Evolutionary conservation across 1,140 invertebrate species (phyloP).

Genomic region (Drosophila quadrilineata): DNA sequence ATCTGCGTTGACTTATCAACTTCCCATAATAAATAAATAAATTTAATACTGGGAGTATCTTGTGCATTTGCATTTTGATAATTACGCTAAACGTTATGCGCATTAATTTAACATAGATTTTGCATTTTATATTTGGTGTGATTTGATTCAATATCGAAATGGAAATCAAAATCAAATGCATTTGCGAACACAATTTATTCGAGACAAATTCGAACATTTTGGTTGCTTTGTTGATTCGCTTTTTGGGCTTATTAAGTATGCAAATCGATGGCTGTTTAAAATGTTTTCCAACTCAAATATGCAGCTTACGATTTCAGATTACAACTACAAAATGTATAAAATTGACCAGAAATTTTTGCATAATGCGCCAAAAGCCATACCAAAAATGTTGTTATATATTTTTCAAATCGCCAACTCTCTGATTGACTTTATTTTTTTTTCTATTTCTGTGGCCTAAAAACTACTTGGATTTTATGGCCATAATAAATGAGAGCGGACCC

Average conservation of each 20-base stretch:
- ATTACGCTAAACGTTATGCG: constrained; percentile 76
- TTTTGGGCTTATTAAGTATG: constrained; percentile 55
- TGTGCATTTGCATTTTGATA: constrained; percentile 41
- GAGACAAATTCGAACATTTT: constrained; percentile 24
- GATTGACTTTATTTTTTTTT: constrained; percentile 43
- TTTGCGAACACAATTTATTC: constrained; percentile 23
- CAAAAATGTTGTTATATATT: too few relatives aligned
- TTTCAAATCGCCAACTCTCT: constrained; percentile 23
- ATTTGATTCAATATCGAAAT: constrained; percentile 46
- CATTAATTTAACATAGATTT: constrained; percentile 67
- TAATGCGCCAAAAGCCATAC: constrained; percentile 34
- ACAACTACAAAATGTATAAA: constrained; percentile 48
- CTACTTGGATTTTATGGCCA: constrained; percentile 33
- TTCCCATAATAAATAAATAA: too few relatives aligned
- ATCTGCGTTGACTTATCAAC: too few relatives aligned
- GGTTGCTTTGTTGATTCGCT: constrained; percentile 1
- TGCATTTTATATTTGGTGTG: constrained; percentile 53
- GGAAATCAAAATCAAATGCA: not conserved
- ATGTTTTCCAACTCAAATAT: constrained; percentile 65
- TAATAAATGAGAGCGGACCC: constrained; percentile 55
- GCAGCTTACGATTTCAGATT: constrained; percentile 41
- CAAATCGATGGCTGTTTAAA: constrained; percentile 55
- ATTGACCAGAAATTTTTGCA: constrained; percentile 38
- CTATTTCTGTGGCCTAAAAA: too few relatives aligned
- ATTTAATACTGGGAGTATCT: too few relatives aligned